phyloP scores from a whole-genome alignment of 2,888 invertebrate genomes.

The Pomacea canaliculata region DNA sequence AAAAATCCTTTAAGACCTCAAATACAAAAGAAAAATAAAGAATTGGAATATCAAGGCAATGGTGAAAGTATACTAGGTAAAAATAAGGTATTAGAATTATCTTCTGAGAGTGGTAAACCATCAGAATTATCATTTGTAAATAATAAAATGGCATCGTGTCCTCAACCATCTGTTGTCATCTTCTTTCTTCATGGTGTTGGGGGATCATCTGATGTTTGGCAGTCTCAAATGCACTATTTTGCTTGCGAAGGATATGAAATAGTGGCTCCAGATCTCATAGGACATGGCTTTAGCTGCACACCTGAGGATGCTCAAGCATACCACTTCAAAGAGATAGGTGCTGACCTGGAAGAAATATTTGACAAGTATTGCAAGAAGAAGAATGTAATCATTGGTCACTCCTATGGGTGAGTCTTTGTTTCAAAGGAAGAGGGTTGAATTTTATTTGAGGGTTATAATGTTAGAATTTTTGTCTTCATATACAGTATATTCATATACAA shows the following conservation, averaged over 20 bases:
- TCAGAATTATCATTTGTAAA: too few species aligned
- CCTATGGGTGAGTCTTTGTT: constrained; percentile 75
- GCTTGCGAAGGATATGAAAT: constrained; percentile 75
- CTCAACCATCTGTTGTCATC: constrained; percentile 58
- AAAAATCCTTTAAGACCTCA: background rate
- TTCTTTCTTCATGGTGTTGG: constrained; percentile 80
- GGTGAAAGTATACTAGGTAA: too few species aligned
- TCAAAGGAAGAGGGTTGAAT: too few species aligned
- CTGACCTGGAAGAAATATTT: constrained; percentile 75
- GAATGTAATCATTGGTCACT: constrained; percentile 78
- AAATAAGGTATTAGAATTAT: too few species aligned
- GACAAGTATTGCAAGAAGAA: constrained; percentile 76
- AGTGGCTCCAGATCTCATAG: constrained; percentile 78
- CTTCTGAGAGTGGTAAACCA: too few species aligned
- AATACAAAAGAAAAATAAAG: too few species aligned
- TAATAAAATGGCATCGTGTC: too few species aligned
- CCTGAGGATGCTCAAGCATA: constrained; percentile 75
- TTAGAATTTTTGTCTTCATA: too few species aligned
- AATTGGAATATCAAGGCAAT: too few species aligned
- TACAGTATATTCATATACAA: too few species aligned
- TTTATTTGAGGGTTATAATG: too few species aligned
- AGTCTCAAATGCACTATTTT: constrained; percentile 75
- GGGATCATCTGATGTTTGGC: constrained; percentile 77
- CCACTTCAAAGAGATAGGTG: constrained; percentile 75
- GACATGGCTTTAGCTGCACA: constrained; percentile 78